Base-by-base conservation (phyloP, 2,888 invertebrate genomes). In the Sussaba pulchella region DNA sequence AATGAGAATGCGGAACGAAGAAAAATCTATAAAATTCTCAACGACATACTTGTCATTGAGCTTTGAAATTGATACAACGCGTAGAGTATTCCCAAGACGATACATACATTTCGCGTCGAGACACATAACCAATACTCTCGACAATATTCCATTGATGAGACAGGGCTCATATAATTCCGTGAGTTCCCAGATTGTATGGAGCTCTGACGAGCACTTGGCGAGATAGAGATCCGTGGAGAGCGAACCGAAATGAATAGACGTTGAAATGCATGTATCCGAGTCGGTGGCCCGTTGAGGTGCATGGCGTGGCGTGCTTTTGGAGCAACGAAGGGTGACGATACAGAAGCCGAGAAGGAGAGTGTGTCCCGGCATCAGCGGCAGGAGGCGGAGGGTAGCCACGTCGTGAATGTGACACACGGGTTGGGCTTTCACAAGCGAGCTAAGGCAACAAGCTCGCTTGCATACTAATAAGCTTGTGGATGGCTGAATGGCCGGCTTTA, bases 381-480 rank as follows among this genome's bases (percentile, higher is more conserved):
- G 41, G 19, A 41, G 61, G 50, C 8, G 17, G 85, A n/a, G 85
- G 77, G 87, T 86, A 87, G 88, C 88, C 88, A 87, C 87, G 87
- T 88, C 86, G 87, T 89, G 89, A 90, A 89, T 89, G 89, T 88
- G 88, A 90, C 89, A 89, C 88, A 87, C 88, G 41, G 63, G 61
- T 26, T 19, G 86, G 88, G 90, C 89, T 89, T 90, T 90, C 88
- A 88, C 69, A 64, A 88, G 87, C 88, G 86, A 89, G 89, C 89
- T 88, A 89, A 88, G 88, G 89, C 89, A 90, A 89, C 90, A 87
- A 88, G 89, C 90, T 88, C 87, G 83, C 90, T 90, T 89, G 91
- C 91, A 91, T 91, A 90, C 91, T 91, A 91, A 91, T 91, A 88
- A 89, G 88, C 89, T 88, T 87, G 87, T 86, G 88, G 87, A 89